Evolutionary conservation across 2,888 invertebrate species (phyloP), one percentile per base, ranked within the genome.

Genomic region (Agriopis marginaria): DNA sequence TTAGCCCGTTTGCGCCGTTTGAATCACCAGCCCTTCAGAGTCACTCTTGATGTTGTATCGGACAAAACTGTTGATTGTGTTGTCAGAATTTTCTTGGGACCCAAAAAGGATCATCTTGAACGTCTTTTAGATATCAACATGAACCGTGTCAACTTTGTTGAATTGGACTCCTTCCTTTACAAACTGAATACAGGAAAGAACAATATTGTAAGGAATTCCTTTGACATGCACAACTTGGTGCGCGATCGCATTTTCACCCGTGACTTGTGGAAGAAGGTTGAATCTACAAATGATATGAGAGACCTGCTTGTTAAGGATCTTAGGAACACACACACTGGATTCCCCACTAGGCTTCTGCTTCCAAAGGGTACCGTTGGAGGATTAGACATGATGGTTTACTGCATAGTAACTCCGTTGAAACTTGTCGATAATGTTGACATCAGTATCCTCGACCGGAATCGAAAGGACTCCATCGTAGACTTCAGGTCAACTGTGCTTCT

Each of bases 311-410:
- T 78, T 0, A 91, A 89, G 75, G 92, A 92, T 69, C 76, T 93
- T 58, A 92, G 82, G 63, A 93, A 93, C 81, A 88, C 92, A 76
- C 92, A 96, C 80, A 96, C 95, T 72, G 96, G 96, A 62, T 96
- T 96, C 95, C 97, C 97, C 3, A 94, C 95, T 40, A 96, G 97
- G 77, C 91, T 97, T 54, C 84, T 97, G 51, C 89, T 97, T 63
- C 97, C 97, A 53, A 96, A 93, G 80, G 97, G 97, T 82, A 95
- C 87, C 75, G 88, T 90, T 63, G 95, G 95, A 70, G 97, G 97
- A 63, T 91, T 96, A 90, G 94, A 95, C 39, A 95, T 95, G 93
- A 93, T 95, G 81, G 78, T 97, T 55, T 96, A 96, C 88, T 95
- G 96, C 62, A 95, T 96, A 72, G 93, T 96, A 11, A 93, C 94